Evolutionary conservation across 2,113 vertebrate genomes (phyloP).

Genomic region (Meles meles): DNA sequence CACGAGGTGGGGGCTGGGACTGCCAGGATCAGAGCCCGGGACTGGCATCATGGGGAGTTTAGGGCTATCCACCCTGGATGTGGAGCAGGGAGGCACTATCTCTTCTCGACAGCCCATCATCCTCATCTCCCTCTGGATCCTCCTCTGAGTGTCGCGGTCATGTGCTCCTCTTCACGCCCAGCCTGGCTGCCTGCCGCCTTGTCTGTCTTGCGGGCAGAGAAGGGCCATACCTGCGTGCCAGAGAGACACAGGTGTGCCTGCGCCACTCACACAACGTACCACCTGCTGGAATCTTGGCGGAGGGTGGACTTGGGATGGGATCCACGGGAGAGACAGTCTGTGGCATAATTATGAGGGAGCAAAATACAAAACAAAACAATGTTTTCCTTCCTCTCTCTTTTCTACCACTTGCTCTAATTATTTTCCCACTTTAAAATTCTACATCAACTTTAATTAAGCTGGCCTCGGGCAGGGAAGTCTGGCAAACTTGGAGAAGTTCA

Average conservation of each 20-base stretch:
- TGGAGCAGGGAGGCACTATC: background rate
- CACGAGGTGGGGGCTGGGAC: background rate
- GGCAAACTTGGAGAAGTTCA: constrained; percentile 71
- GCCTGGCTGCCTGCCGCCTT: constrained; percentile 18
- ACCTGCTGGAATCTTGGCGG: constrained; percentile 53
- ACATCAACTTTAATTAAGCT: constrained; percentile 57
- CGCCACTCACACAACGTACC: background rate
- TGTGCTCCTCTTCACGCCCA: background rate
- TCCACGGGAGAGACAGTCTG: constrained; percentile 36
- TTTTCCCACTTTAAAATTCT: constrained; percentile 44
- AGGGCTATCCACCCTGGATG: too few species aligned
- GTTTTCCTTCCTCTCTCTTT: constrained; percentile 64
- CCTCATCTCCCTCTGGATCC: background rate
- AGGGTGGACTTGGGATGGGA: constrained; percentile 10
- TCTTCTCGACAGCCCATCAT: background rate
- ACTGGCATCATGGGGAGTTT: background rate
- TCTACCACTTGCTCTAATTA: constrained; percentile 73
- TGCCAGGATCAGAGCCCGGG: background rate
- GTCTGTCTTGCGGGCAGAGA: background rate
- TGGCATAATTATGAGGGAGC: constrained; percentile 49
- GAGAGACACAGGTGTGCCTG: constrained; percentile 64
- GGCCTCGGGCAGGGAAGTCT: constrained; percentile 56
- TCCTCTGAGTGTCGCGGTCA: background rate
- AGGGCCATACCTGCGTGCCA: constrained; percentile 1
- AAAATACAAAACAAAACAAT: constrained; percentile 60